Evolutionary conservation across 1,140 invertebrate genomes (phyloP), one percentile per base, ranked within the genome.

Genomic region (Danaus melanippus): DNA sequence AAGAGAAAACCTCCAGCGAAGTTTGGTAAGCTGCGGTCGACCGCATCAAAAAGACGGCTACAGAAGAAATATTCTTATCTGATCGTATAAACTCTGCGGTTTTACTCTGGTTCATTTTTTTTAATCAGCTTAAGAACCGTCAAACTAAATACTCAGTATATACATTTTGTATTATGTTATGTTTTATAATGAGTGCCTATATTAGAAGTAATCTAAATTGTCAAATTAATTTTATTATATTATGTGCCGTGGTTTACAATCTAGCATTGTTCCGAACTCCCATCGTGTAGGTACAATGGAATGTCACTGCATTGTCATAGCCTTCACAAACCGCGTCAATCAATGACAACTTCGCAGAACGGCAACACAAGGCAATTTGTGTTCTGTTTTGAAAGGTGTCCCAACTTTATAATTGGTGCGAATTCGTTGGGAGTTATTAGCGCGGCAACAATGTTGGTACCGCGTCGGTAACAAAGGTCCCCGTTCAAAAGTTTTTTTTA

Each of bases 371-470:
- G 53, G 58, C 58, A 60, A 56, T 60, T 60, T 60, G 53, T 12
- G 52, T 59, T 56, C 49, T 43, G 56, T 60, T 60, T 56, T 57
- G 58, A 60, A 60, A 60, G 58, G 58, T 60, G 58, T 60, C 46
- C 58, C 58, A 60, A 60, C 48, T 60, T 60, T 52, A 60, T 60
- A 60, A 60, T 60, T 56, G 58, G 58, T 50, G 49, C 42, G 10
- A 53, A 41, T 49, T 47, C 49, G 55, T 46, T 49, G 21, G 50
- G 49, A 32, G 58, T 56, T 60, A 56, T 60, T 60, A 60, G 49
- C 53, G 53, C 17, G 48, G 17, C 15, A 52, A 60, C 58, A 60
- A 60, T 60, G 53, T 21, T 8, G 21, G 5, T 32, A 5, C 21
- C 21, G 21, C 2, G 21, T 32, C 21, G 2, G 21, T 32, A 32